phyloP scores from a whole-genome alignment of 2,113 vertebrate species.

The Cathartes aura region DNA sequence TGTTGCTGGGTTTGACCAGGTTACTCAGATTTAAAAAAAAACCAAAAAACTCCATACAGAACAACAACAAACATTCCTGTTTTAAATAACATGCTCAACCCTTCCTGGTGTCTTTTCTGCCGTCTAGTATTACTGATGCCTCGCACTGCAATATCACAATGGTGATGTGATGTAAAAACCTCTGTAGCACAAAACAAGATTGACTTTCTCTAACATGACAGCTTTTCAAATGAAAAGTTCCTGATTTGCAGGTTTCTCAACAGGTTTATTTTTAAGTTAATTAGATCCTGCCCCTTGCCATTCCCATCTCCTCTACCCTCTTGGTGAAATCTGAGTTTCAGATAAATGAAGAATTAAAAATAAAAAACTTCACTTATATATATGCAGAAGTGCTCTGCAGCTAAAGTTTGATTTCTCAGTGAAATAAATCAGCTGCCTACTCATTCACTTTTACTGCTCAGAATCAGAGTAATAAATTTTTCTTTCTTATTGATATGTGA shows the following conservation, averaged over 20 bases:
- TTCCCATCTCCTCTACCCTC: neutral
- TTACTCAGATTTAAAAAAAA: constrained; percentile 66
- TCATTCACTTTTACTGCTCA: neutral
- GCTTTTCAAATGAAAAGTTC: neutral
- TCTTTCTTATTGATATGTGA: neutral
- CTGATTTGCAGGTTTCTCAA: neutral
- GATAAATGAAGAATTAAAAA: neutral
- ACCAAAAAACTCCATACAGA: neutral
- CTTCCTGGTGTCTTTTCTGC: neutral
- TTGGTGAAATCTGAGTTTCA: neutral
- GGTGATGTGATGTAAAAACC: neutral
- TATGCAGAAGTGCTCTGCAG: neutral
- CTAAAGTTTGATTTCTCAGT: neutral
- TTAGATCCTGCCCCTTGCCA: neutral
- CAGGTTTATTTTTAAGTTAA: neutral
- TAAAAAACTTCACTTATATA: neutral
- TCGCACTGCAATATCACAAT: neutral
- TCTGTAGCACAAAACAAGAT: neutral
- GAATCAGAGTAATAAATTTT: constrained; percentile 36
- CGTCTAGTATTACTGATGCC: neutral
- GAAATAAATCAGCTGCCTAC: constrained; percentile 8
- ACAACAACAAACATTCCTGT: neutral
- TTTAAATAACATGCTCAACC: neutral
- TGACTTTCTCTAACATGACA: neutral
- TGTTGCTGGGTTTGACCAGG: constrained; percentile 76